Evolutionary conservation across 2,888 invertebrate genomes (phyloP).

Genomic region (Campoletis raptor): DNA sequence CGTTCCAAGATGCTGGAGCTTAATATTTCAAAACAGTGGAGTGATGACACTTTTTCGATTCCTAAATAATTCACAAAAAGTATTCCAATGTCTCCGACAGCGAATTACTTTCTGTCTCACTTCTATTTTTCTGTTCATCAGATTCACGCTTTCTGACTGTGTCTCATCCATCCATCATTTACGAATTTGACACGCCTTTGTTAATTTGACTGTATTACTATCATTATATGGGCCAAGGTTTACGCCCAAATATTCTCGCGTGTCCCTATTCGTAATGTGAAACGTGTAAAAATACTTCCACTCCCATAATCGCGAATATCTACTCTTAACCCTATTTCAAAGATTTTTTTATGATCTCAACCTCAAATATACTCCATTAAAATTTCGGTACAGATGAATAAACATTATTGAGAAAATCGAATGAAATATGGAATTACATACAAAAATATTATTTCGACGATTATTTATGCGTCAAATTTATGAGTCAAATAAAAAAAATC

Average conservation of each 20-base stretch:
- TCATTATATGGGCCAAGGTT: slow-evolving; percentile 15
- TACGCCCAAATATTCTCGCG: slow-evolving; percentile 39
- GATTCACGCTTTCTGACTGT: slow-evolving; percentile 26
- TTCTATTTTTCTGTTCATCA: slow-evolving; percentile 17
- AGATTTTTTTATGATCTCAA: background rate
- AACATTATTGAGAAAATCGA: background rate
- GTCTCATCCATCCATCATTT: slow-evolving; percentile 59
- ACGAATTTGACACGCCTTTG: slow-evolving; percentile 50
- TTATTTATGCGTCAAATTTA: background rate
- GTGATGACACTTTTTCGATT: slow-evolving; percentile 72
- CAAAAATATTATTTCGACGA: background rate
- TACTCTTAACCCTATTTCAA: slow-evolving; percentile 7
- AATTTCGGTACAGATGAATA: background rate
- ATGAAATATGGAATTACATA: background rate
- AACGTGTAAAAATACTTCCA: slow-evolving; percentile 17
- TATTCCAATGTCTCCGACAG: slow-evolving; percentile 65
- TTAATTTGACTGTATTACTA: slow-evolving; percentile 18
- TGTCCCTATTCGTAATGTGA: slow-evolving; percentile 24
- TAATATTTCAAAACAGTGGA: slow-evolving; percentile 78
- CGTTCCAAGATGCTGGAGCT: slow-evolving; percentile 23
- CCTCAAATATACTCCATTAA: background rate
- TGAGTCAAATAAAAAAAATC: too few relatives aligned
- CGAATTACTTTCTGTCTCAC: slow-evolving; percentile 38
- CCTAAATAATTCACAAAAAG: slow-evolving; percentile 78
- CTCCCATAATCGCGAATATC: slow-evolving; percentile 24